Evolutionary conservation across 2,113 vertebrate species (phyloP).

Genomic region (Charadrius vociferus): DNA sequence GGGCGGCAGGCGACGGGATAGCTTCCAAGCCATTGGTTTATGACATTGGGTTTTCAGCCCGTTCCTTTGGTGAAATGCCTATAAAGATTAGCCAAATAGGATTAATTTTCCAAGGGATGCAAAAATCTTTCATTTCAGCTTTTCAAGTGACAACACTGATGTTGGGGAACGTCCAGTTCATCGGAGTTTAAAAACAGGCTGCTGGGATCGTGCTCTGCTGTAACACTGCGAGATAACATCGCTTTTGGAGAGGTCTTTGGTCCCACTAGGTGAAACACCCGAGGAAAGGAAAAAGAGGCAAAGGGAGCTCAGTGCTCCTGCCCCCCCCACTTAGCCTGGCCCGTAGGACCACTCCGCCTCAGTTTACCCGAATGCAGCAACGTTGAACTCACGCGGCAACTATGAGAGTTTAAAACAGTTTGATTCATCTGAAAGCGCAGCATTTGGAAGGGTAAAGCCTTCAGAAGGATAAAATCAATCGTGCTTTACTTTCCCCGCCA

Average conservation of each 20-base stretch:
- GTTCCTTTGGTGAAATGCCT: not conserved
- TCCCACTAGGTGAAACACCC: not conserved
- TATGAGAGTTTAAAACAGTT: not conserved
- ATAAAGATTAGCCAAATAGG: not conserved
- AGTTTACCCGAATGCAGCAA: not conserved
- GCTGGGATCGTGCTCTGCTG: accelerated
- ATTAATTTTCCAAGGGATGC: not conserved
- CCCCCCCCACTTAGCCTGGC: not conserved
- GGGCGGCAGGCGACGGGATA: not conserved
- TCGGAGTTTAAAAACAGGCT: not conserved
- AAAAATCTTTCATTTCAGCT: not conserved
- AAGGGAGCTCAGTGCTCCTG: not conserved
- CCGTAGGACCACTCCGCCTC: not conserved
- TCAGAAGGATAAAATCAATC: not conserved
- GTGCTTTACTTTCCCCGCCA: not conserved
- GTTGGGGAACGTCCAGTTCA: not conserved
- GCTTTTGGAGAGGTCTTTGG: not conserved
- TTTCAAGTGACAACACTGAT: not conserved
- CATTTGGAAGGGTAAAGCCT: not conserved
- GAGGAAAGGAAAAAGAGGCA: not conserved
- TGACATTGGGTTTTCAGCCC: not conserved
- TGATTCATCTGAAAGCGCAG: not conserved
- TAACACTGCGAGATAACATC: accelerated
- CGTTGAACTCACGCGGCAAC: accelerated
- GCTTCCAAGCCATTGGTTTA: not conserved